Evolutionary conservation across 2,113 vertebrate species (phyloP).

Genomic region (Nesoenas mayeri): DNA sequence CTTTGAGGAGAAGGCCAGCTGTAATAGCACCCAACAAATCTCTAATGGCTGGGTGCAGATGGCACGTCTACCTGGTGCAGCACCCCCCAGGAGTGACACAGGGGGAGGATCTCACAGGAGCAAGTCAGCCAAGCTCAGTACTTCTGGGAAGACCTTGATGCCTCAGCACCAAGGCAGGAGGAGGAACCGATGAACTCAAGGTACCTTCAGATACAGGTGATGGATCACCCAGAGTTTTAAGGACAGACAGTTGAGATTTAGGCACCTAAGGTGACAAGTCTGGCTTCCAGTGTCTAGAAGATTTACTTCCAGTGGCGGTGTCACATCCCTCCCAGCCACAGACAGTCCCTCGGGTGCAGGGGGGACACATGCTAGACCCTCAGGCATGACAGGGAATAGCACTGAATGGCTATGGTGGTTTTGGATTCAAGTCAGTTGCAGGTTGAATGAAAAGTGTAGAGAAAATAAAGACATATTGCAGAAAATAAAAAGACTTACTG

Average conservation of each 20-base stretch:
- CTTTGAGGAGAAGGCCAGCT: neutral
- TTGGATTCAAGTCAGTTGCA: neutral
- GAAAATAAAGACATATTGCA: neutral
- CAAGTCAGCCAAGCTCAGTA: neutral
- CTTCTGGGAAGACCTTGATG: neutral
- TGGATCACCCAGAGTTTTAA: neutral
- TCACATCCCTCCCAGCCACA: neutral
- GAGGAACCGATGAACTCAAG: neutral
- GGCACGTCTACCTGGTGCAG: neutral
- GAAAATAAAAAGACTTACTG: neutral
- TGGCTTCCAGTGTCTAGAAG: neutral
- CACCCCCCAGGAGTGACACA: neutral
- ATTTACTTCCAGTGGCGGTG: neutral
- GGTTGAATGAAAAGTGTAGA: neutral
- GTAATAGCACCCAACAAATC: neutral
- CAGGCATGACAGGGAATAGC: neutral
- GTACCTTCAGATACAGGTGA: neutral
- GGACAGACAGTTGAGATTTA: neutral
- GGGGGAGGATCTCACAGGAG: neutral
- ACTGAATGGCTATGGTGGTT: neutral
- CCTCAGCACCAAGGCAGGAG: neutral
- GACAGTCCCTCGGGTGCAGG: neutral
- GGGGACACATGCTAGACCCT: neutral
- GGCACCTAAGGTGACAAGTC: neutral
- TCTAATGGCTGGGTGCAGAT: neutral